A percentile compares a stretch with the other conserved stretches of the same genome.
These are phyloP conservation scores for Alloscopus bannaensis DNA, from an alignment of 2,888 invertebrate genomes.

Conservation along the genomic window DNA sequence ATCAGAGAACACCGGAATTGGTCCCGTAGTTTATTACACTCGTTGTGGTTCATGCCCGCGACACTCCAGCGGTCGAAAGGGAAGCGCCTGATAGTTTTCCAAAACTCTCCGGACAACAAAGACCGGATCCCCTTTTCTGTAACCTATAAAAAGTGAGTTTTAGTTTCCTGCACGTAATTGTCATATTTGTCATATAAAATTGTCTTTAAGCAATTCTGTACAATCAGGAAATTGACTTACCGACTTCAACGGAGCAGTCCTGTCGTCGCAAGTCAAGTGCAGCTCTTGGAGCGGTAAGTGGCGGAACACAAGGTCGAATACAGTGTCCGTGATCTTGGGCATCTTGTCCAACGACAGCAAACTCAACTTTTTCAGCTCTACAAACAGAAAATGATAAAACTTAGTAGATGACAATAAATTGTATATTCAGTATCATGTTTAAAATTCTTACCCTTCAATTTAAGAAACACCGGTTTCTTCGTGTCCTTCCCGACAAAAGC, in stretches of 20 bases:
- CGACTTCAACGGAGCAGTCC: background rate
- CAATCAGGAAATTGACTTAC: background rate
- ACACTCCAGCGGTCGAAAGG: conserved; percentile 13
- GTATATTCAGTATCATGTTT: too few relatives aligned
- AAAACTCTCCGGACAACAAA: conserved; percentile 10
- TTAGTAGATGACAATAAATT: too few relatives aligned
- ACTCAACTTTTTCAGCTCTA: background rate
- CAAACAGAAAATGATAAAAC: background rate
- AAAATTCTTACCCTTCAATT: conserved; percentile 14
- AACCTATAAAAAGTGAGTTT: background rate
- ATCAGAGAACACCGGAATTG: conserved; percentile 11
- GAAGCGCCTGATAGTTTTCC: conserved; percentile 17
- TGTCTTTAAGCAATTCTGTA: background rate
- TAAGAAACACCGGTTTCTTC: conserved; percentile 15
- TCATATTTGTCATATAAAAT: background rate
- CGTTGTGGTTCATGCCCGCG: background rate
- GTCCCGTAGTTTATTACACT: background rate
- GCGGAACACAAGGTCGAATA: background rate
- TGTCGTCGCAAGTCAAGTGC: background rate
- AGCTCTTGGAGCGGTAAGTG: background rate
- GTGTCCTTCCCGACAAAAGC: conserved; percentile 14
- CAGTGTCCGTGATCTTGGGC: conserved; percentile 8
- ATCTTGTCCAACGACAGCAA: conserved; percentile 4
- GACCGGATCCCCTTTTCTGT: background rate
- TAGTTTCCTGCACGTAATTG: background rate